These are phyloP conservation scores for Tetramorium alpestre DNA, from an alignment of 1,140 invertebrate genomes.

Conservation along the genomic window DNA sequence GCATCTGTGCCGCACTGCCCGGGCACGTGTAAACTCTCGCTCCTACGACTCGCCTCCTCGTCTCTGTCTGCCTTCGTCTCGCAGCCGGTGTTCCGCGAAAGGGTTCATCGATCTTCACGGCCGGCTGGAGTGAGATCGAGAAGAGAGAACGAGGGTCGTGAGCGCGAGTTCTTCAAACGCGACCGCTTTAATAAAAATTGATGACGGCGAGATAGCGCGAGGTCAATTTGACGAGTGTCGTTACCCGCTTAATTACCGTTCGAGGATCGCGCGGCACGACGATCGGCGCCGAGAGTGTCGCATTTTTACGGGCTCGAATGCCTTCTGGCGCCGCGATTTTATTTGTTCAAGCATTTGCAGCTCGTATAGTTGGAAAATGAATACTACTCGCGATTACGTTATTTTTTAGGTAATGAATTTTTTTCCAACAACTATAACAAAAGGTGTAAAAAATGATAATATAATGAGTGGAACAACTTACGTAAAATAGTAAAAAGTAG, in stretches of 20 bases:
- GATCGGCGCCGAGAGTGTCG: slow-evolving; percentile 30
- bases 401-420: no score
- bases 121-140: slow-evolving; percentile 1
- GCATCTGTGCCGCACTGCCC: slow-evolving; percentile 65
- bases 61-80: not conserved
- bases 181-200: slow-evolving; percentile 69
- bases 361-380: not conserved
- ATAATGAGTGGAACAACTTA: not conserved
- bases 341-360: not conserved
- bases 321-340: not conserved
- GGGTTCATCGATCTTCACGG: slow-evolving; percentile 68
- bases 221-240: slow-evolving; percentile 71
- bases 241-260: slow-evolving; percentile 68
- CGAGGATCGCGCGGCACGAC: slow-evolving; percentile 38
- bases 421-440: no score
- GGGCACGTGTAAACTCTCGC: slow-evolving; percentile 61
- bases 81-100: slow-evolving; percentile 43
- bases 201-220: slow-evolving; percentile 52
- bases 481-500: not conserved
- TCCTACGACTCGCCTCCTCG: slow-evolving; percentile 20
- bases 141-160: slow-evolving; percentile 12
- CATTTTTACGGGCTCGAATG: not conserved
- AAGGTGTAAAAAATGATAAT: not conserved
- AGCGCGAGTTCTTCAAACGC: slow-evolving; percentile 44
- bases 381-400: not conserved